These are phyloP conservation scores for Leucosticte australis DNA, from an alignment of 2,113 vertebrate genomes.

Conservation along the genomic window DNA sequence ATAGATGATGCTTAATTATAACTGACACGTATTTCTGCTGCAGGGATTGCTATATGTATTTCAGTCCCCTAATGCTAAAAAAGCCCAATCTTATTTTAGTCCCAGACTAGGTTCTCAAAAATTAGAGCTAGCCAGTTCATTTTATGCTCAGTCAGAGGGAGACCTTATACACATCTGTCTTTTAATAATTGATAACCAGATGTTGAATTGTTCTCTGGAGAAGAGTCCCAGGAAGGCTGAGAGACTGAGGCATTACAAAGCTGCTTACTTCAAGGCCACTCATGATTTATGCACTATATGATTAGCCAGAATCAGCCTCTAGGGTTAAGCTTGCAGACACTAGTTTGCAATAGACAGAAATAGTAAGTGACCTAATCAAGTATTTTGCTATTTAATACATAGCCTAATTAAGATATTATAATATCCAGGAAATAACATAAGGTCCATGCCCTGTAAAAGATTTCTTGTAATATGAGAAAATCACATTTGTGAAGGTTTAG, in stretches of 20 bases:
- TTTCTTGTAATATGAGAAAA: constrained; percentile 13
- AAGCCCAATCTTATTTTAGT: neutral
- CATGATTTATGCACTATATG: neutral
- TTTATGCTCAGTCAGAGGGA: neutral
- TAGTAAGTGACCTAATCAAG: constrained; percentile 18
- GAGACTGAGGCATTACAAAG: neutral
- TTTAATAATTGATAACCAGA: neutral
- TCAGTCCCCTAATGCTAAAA: neutral
- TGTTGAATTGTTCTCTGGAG: neutral
- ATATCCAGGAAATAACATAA: constrained; percentile 2
- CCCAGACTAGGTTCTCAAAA: neutral
- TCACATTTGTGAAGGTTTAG: constrained; percentile 6
- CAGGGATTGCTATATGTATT: neutral
- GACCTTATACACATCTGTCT: neutral
- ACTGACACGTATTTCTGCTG: neutral
- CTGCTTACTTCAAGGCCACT: neutral
- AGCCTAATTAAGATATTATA: constrained; percentile 4
- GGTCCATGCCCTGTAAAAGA: neutral
- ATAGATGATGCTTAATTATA: neutral
- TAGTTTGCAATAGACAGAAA: neutral
- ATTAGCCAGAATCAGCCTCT: neutral
- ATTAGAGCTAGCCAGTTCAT: neutral
- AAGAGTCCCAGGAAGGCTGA: neutral
- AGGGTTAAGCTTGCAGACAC: constrained; percentile 4
- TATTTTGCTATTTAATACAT: constrained; percentile 18